Evolutionary conservation across 2,888 invertebrate species (phyloP), one percentile per base, ranked within the genome.

Genomic region (Apamea epomidion): DNA sequence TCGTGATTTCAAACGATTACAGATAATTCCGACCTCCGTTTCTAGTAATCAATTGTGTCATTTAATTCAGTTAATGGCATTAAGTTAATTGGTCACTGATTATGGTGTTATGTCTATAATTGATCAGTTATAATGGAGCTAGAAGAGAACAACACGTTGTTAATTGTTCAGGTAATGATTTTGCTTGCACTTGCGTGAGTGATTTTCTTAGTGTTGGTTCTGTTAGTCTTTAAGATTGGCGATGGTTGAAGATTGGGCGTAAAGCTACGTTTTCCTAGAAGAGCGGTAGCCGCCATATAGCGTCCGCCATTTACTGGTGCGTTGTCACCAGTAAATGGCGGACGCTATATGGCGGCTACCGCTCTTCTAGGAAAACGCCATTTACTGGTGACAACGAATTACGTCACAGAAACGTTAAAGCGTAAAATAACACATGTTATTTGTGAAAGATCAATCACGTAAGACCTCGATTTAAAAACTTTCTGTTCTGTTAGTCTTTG

Each of bases 21-120:
- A 83, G 86, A 86, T 93, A 93, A 93, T 94, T 92, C 90, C 91
- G 92, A 93, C 94, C 94, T 93, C 81, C 93, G 93, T 93, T 94
- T 94, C 95, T 93, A 91, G 93, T 95, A 95, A 95, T 95, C 94
- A 94, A 94, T 95, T 94, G 92, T 94, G 93, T 92, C 92, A 91
- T 92, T 93, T 95, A 94, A 94, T 94, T 93, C 89, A 95, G 93
- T 95, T 96, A 96, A 96, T 95, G 94, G 91, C 90, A 95, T 95
- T 95, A 94, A 91, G 88, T 92, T 95, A 96, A 96, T 96, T 93
- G 93, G 86, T 83, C 88, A 83, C 92, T 93, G 91, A 95, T 96
- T 95, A 94, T 92, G 92, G 95, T 94, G 94, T 95, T 95, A 94
- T 94, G 93, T 90, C 90, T 90, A 86, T 95, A 96, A 96, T 95